A percentile compares a stretch with the other conserved stretches of the same genome.
These are phyloP conservation scores for Drosophila greeni DNA, from an alignment of 2,888 invertebrate species.

Conservation along the genomic window DNA sequence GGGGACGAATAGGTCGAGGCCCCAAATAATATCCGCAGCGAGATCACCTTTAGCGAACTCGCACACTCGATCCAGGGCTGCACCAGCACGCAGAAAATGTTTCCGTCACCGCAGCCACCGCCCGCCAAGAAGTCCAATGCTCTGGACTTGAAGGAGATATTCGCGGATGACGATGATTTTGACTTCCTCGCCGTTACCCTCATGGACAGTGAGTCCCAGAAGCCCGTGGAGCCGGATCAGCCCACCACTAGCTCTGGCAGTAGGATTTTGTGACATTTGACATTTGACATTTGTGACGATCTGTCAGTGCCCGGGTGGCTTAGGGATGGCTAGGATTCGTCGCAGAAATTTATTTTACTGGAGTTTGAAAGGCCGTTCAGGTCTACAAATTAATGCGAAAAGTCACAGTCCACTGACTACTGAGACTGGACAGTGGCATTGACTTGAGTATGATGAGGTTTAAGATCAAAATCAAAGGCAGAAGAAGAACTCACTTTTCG, in stretches of 20 bases:
- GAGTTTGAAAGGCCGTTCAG: no score
- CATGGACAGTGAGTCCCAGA: constrained; percentile 15
- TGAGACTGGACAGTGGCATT: constrained; percentile 1
- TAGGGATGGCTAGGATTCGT: no score
- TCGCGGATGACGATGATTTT: constrained; percentile 38
- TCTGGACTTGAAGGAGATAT: constrained; percentile 55
- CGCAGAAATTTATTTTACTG: no score
- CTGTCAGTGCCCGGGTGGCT: no score
- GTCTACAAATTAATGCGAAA: no score
- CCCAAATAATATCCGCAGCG: constrained; percentile 12
- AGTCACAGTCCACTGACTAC: no score
- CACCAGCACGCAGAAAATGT: constrained; percentile 72
- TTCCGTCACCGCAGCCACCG: constrained; percentile 14
- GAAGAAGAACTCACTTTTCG: constrained; percentile 65
- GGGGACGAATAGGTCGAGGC: constrained; percentile 34
- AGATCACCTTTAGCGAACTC: constrained; percentile 73
- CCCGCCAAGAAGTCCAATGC: constrained; percentile 9
- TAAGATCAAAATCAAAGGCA: constrained; percentile 30
- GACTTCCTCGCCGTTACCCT: constrained; percentile 34
- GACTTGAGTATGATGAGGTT: constrained; percentile 56
- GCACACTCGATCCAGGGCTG: constrained; percentile 54
- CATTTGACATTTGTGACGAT: no score
- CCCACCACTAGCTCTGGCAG: constrained; percentile 19
- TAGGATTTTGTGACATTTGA: no score
- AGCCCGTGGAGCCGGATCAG: not conserved